phyloP scores from a whole-genome alignment of 2,797 vertebrate genomes.

The Cirrhinus mrigala region DNA sequence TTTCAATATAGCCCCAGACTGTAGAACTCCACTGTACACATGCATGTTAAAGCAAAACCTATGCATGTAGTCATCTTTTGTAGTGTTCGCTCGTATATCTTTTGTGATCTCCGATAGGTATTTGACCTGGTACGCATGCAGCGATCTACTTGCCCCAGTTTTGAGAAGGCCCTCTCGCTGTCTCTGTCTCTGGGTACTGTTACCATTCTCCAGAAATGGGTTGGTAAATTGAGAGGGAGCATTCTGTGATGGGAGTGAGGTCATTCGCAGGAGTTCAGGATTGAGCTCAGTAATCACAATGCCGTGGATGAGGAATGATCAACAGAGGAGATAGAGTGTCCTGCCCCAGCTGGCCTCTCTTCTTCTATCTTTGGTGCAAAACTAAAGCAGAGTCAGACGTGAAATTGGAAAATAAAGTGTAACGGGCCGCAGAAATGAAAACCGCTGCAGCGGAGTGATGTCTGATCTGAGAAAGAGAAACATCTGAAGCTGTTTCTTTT shows the following conservation, averaged over 20 bases:
- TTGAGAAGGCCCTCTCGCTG: constrained; percentile 63
- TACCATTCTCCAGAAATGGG: constrained; percentile 72
- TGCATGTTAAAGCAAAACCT: not conserved
- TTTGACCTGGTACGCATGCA: constrained; percentile 35
- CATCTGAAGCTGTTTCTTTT: constrained; percentile 39
- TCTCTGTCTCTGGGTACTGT: constrained; percentile 67
- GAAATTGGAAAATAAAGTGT: constrained; percentile 83
- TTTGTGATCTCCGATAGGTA: constrained; percentile 10
- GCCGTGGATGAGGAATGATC: constrained; percentile 62
- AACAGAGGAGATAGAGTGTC: constrained; percentile 64
- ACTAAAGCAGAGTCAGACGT: constrained; percentile 82
- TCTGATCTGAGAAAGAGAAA: constrained; percentile 54
- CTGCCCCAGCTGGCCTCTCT: constrained; percentile 79
- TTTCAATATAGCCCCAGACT: not conserved
- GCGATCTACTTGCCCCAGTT: constrained; percentile 58
- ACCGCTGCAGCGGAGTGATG: constrained; percentile 68
- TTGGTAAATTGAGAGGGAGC: constrained; percentile 66
- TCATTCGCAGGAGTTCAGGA: constrained; percentile 62
- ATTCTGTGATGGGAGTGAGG: constrained; percentile 64
- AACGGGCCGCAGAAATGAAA: constrained; percentile 79
- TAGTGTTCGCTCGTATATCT: not conserved
- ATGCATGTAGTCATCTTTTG: not conserved
- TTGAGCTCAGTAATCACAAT: constrained; percentile 63
- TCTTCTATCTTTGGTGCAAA: constrained; percentile 78
- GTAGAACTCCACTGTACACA: not conserved